Percentiles rank a stretch among this genome's conserved stretches.
Conservation (phyloP, 1,140 invertebrate genomes). For the Tetramorium alpestre region DNA sequence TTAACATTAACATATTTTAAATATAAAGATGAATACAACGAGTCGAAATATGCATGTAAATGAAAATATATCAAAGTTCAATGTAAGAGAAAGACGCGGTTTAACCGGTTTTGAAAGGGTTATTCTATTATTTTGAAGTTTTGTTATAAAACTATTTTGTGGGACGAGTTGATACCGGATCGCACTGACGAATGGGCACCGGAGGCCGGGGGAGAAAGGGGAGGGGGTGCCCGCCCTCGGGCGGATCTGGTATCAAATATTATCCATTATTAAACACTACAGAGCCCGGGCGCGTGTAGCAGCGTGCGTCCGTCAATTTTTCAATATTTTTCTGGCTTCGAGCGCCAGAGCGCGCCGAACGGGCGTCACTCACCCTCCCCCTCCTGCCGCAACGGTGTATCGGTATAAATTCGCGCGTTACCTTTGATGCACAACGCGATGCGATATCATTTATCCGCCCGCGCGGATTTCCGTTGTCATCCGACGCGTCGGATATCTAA, state of each 20-base stretch:
- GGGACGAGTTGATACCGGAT: slow-evolving; percentile 12
- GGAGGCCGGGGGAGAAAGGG: background rate
- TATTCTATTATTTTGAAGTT: slow-evolving; percentile 36
- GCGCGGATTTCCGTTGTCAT: background rate
- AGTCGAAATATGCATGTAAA: background rate
- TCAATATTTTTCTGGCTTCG: slow-evolving; percentile 55
- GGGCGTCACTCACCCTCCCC: slow-evolving; percentile 21
- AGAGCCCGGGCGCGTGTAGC: slow-evolving; percentile 18
- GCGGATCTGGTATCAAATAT: slow-evolving; percentile 57
- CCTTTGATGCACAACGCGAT: slow-evolving; percentile 28
- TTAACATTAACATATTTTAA: background rate
- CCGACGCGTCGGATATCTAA: background rate
- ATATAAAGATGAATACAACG: background rate
- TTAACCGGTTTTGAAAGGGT: background rate
- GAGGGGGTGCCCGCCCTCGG: background rate
- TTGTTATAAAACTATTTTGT: slow-evolving; percentile 30
- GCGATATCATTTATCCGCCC: slow-evolving; percentile 26
- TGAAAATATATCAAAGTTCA: background rate
- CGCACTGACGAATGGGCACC: slow-evolving; percentile 36
- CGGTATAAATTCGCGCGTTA: slow-evolving; percentile 41
- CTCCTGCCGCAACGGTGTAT: background rate
- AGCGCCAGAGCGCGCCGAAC: slow-evolving; percentile 23
- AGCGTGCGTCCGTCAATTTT: slow-evolving; percentile 41
- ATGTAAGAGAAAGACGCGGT: background rate
- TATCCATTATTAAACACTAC: slow-evolving; percentile 60